Conservation (phyloP, 1,140 invertebrate genomes). For the Zaprionus inermis region DNA sequence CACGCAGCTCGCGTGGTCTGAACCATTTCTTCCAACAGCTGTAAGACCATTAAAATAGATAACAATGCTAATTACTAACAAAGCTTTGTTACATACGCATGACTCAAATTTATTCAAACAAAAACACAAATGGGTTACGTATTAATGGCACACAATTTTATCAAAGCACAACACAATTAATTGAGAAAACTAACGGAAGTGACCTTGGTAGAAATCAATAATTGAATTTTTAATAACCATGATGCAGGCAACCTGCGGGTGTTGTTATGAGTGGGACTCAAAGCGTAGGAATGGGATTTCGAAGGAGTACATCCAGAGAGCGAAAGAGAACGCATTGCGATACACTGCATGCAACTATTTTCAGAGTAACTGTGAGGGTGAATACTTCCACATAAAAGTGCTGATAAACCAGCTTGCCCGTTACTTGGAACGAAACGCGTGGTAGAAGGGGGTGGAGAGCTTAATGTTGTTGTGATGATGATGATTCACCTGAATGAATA, state of each 20-base stretch:
- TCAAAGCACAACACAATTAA: not conserved
- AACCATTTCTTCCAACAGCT: slow-evolving; percentile 90
- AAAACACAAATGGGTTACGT: not conserved
- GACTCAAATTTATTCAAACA: not conserved
- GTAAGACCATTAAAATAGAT: slow-evolving; percentile 62
- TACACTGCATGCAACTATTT: slow-evolving; percentile 17
- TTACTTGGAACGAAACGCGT: not conserved
- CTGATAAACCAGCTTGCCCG: slow-evolving; percentile 43
- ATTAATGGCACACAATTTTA: not conserved
- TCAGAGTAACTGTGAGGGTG: not conserved
- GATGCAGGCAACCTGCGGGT: not conserved
- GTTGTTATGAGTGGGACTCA: too few relatives aligned
- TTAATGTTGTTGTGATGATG: not conserved
- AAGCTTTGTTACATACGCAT: not conserved
- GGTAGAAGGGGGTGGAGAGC: not conserved
- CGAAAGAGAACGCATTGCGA: not conserved
- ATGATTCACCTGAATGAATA: slow-evolving; percentile 84
- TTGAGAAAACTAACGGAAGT: not conserved
- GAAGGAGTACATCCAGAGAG: not conserved
- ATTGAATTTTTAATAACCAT: slow-evolving; percentile 48
- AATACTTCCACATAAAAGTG: slow-evolving; percentile 15
- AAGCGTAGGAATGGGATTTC: not conserved
- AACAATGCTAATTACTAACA: not conserved
- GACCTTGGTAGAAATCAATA: slow-evolving; percentile 73
- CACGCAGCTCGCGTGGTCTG: slow-evolving; percentile 87